Evolutionary conservation across 2,113 vertebrate species (phyloP).

Genomic region (Sardina pilchardus): DNA sequence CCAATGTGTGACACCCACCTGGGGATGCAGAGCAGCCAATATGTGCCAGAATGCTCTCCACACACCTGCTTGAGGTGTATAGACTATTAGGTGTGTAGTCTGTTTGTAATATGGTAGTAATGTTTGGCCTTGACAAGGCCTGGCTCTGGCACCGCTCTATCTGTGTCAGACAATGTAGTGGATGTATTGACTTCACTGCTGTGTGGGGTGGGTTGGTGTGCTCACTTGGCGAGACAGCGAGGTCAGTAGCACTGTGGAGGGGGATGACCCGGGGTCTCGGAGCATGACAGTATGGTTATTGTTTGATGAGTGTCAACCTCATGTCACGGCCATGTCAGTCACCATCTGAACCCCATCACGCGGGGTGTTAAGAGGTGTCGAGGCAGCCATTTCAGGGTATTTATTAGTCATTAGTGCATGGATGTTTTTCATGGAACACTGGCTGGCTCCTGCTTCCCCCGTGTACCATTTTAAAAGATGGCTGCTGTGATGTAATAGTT

Average conservation of each 20-base stretch:
- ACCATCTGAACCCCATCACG: background rate
- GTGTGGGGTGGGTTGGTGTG: background rate
- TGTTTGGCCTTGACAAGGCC: background rate
- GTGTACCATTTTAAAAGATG: background rate
- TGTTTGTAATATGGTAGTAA: too few relatives aligned
- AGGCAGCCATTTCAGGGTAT: background rate
- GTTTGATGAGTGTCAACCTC: slow-evolving; percentile 1
- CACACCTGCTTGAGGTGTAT: too few relatives aligned
- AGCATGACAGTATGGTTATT: background rate
- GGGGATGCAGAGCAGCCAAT: too few relatives aligned
- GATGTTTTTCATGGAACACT: background rate
- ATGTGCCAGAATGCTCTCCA: too few relatives aligned
- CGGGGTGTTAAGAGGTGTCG: background rate
- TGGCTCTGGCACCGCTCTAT: background rate
- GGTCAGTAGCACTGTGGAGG: background rate
- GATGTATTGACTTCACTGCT: too few relatives aligned
- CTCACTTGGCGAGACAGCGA: background rate
- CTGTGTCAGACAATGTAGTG: background rate
- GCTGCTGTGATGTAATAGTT: background rate
- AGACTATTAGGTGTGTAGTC: too few relatives aligned
- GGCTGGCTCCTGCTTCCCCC: background rate
- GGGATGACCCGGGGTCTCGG: background rate
- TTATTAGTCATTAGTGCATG: background rate
- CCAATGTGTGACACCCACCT: too few relatives aligned
- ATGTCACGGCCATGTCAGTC: background rate